phyloP scores from a whole-genome alignment of 2,797 vertebrate species.

The Cuculus canorus region DNA sequence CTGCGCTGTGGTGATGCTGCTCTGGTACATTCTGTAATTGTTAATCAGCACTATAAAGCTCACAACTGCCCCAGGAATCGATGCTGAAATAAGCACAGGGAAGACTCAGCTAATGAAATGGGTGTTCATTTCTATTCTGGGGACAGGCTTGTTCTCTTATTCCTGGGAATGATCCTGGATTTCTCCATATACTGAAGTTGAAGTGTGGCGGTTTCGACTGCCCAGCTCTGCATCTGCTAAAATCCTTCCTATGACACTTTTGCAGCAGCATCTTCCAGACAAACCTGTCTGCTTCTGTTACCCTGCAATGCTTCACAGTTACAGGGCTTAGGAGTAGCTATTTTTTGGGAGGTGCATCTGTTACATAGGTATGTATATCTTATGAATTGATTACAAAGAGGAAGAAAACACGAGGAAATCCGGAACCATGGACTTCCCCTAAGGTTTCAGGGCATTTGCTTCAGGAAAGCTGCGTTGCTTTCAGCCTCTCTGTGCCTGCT shows the following conservation, averaged over 20 bases:
- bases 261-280: not conserved
- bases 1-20: not conserved
- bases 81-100: conserved; percentile 13
- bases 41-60: not conserved
- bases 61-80: not conserved
- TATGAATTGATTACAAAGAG: not conserved
- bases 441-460: not conserved
- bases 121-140: conserved; percentile 6
- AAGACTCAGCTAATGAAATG: conserved; percentile 12
- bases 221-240: not conserved
- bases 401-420: not conserved
- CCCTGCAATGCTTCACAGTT: not conserved
- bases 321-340: not conserved
- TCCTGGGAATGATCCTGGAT: not conserved
- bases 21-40: conserved; percentile 34
- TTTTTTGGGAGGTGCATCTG: not conserved
- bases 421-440: not conserved
- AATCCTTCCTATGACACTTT: not conserved
- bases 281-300: not conserved
- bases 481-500: not conserved
- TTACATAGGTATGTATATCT: not conserved
- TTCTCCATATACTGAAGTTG: not conserved
- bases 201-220: not conserved
- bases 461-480: not conserved
- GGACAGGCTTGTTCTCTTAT: not conserved